phyloP scores from a whole-genome alignment of 2,797 vertebrate genomes.

The Avahi laniger region DNA sequence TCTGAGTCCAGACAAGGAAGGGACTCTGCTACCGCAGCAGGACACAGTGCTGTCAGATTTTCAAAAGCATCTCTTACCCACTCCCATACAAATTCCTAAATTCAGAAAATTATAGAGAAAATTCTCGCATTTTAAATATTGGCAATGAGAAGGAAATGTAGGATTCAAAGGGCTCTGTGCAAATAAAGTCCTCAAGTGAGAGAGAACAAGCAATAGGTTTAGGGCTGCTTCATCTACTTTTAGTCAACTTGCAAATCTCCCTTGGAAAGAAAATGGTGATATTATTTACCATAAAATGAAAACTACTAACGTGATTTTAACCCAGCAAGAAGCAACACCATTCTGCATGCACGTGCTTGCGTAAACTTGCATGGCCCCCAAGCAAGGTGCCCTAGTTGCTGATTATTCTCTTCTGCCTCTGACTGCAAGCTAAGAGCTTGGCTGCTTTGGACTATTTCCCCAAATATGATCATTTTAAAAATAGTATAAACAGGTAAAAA shows the following conservation, averaged over 20 bases:
- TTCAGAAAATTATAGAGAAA: slow-evolving; percentile 3
- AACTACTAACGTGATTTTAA: not conserved
- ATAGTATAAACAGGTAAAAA: not conserved
- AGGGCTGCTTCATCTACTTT: not conserved
- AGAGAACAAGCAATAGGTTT: not conserved
- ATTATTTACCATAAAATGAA: not conserved
- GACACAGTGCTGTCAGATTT: not conserved
- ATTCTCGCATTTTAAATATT: not conserved
- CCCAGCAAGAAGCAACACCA: not conserved
- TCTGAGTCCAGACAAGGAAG: not conserved
- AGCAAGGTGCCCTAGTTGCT: not conserved
- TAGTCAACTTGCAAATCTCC: not conserved
- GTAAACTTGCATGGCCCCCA: not conserved
- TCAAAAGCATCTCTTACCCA: not conserved
- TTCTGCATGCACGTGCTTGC: not conserved
- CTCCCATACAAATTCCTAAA: not conserved
- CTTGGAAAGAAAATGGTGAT: not conserved
- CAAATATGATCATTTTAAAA: not conserved
- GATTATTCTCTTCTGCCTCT: not conserved
- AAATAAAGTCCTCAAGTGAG: not conserved
- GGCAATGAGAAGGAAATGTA: not conserved
- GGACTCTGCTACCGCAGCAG: not conserved
- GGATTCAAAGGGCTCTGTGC: not conserved
- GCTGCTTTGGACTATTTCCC: not conserved
- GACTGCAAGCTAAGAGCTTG: not conserved